Evolutionary conservation across 23 tunicate genomes (phyloP).

Genomic region (Clavelina lepadiformis): DNA sequence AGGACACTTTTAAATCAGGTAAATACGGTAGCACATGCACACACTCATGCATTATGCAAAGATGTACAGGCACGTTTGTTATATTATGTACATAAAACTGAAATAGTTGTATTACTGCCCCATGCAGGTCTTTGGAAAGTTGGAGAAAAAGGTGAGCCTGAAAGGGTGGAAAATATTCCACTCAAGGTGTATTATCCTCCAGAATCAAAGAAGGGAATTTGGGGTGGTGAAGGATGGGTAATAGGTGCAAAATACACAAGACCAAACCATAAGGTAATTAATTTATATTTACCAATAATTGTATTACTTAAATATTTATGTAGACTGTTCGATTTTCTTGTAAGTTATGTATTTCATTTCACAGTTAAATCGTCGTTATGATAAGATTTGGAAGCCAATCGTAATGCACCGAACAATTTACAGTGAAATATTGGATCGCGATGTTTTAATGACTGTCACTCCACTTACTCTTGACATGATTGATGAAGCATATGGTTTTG

Average conservation of each 20-base stretch:
- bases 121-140: conserved; percentile 52
- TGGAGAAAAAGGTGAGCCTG: conserved; percentile 19
- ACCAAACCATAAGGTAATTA: too few relatives aligned
- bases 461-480: conserved; percentile 57
- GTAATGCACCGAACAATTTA: conserved; percentile 20
- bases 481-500: conserved; percentile 84
- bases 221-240: conserved; percentile 63
- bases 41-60: too few relatives aligned
- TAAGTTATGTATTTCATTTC: neutral
- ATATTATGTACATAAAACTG: too few relatives aligned
- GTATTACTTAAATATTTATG: too few relatives aligned
- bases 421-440: conserved; percentile 69
- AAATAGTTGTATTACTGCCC: too few relatives aligned
- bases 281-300: too few relatives aligned
- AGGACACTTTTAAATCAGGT: too few relatives aligned
- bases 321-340: neutral
- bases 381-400: conserved; percentile 35
- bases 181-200: conserved; percentile 29
- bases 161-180: conserved; percentile 23
- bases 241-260: neutral
- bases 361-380: neutral
- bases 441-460: conserved; percentile 42
- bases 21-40: too few relatives aligned
- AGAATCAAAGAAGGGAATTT: conserved; percentile 51
- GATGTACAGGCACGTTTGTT: too few relatives aligned